These are phyloP conservation scores for Onthophagus taurus DNA, from an alignment of 1,140 invertebrate genomes.

Conservation along the genomic window DNA sequence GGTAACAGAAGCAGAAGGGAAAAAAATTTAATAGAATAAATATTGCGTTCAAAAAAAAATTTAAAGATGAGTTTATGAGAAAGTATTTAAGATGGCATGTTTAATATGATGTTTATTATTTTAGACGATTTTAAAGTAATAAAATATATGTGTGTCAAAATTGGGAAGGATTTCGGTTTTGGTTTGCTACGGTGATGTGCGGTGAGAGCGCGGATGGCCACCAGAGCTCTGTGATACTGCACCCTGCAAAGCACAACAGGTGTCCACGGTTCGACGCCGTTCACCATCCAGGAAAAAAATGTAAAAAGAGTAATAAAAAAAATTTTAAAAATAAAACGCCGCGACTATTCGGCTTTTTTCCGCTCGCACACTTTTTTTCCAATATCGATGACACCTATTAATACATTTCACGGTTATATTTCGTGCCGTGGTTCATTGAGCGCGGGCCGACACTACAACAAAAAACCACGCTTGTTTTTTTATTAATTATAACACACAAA, in stretches of 20 bases:
- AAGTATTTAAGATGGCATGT: conserved; percentile 10
- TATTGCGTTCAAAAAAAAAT: conserved; percentile 5
- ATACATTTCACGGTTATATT: conserved; percentile 31
- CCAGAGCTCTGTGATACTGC: no score
- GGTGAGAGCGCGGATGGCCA: no score
- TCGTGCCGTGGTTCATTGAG: conserved; percentile 29
- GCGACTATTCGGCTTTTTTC: conserved; percentile 25
- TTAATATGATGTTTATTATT: no score
- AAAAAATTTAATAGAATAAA: conserved; percentile 7
- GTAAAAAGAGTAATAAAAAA: conserved; percentile 17
- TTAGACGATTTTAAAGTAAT: no score
- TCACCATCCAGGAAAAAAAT: no score
- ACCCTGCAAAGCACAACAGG: no score
- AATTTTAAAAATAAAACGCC: conserved; percentile 16
- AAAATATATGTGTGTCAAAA: no score
- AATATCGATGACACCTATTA: conserved; percentile 35
- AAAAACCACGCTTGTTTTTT: conserved; percentile 12
- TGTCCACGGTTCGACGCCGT: conserved; percentile 25
- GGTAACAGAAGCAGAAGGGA: no score
- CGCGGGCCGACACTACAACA: no score
- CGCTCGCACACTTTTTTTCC: conserved; percentile 26
- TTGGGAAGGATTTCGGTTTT: no score
- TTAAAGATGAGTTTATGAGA: conserved; percentile 8
- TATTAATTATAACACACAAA: conserved; percentile 6
- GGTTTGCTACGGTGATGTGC: no score